These are phyloP conservation scores for Amphimallon solstitiale DNA, from an alignment of 2,888 invertebrate genomes.

Conservation along the genomic window DNA sequence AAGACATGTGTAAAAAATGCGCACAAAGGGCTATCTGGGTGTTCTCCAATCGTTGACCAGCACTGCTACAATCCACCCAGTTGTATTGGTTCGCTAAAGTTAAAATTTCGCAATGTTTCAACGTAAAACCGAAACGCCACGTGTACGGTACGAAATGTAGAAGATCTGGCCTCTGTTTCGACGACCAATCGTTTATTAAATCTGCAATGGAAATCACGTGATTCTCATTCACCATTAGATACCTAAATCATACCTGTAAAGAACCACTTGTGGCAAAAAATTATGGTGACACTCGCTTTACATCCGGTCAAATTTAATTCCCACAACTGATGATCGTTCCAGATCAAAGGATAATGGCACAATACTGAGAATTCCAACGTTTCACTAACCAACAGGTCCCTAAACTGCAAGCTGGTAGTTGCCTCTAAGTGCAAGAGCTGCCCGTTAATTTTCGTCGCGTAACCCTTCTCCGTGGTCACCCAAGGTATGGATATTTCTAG, in stretches of 20 bases:
- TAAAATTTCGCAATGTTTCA: constrained; percentile 95
- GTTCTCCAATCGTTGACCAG: constrained; percentile 85
- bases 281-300: constrained; percentile 91
- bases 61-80: constrained; percentile 98
- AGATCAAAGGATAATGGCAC: constrained; percentile 90
- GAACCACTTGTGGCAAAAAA: constrained; percentile 96
- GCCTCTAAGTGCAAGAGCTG: constrained; percentile 94
- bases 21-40: constrained; percentile 94
- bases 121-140: constrained; percentile 88
- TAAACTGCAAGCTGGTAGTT: constrained; percentile 92
- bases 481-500: constrained; percentile 96
- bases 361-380: constrained; percentile 91
- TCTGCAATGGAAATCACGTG: constrained; percentile 68
- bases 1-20: constrained; percentile 91
- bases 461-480: constrained; percentile 89
- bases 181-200: constrained; percentile 96
- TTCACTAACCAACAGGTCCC: constrained; percentile 93
- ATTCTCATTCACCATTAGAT: neutral
- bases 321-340: constrained; percentile 99
- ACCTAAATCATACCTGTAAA: constrained; percentile 73
- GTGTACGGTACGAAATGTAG: constrained; percentile 96
- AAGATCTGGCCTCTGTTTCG: constrained; percentile 92
- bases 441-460: constrained; percentile 90
- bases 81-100: constrained; percentile 96
- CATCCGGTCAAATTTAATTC: constrained; percentile 89